Evolutionary conservation across 2,888 invertebrate species (phyloP), one percentile per base, ranked within the genome.

Genomic region (Hypomecis punctinalis): DNA sequence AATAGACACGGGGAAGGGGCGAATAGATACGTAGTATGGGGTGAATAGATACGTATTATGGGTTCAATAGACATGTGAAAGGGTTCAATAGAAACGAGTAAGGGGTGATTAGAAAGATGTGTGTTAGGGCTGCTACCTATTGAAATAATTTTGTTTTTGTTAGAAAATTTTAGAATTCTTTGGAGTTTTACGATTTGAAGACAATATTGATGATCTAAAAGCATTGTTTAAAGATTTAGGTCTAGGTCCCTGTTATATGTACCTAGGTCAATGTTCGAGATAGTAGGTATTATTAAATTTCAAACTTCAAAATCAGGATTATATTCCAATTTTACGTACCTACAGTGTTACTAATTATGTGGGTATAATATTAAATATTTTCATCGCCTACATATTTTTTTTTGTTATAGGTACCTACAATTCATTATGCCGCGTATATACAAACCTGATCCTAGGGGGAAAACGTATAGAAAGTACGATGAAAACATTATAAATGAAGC

Each of bases 391-490:
- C 42, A 42, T 42, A 42, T 42, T 9, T 42, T 42, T 42, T 42
- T 42, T 10, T 42, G 42, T 42, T 61, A 56, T 56, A 57, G 54
- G 47, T 58, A 66, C 45, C 23, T 23, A 23, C 23, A 48, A 57
- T 9, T 42, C 42, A 54, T 48, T 42, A 65, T 68, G 64, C 65
- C 63, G 45, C 62, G 65, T 51, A 39, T 57, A 40, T 68, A 68
- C 43, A 68, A 68, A 51, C 62, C 53, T 51, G 60, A 66, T 37
- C 61, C 61, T 49, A 55, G 63, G 45, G 63, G 66, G 42, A 39
- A 52, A 11, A 56, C 39, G 71, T 61, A 52, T 63, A 68, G 51
- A 65, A 59, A 43, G 37, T 68, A 68, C 23, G 61, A 62, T 57
- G 64, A 66, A 56, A 54, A 63, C 62, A 52, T 40, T 13, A 42